Evolutionary conservation across 2,113 vertebrate species (phyloP), one percentile per base, ranked within the genome.

Genomic region (Fulmarus glacialis): DNA sequence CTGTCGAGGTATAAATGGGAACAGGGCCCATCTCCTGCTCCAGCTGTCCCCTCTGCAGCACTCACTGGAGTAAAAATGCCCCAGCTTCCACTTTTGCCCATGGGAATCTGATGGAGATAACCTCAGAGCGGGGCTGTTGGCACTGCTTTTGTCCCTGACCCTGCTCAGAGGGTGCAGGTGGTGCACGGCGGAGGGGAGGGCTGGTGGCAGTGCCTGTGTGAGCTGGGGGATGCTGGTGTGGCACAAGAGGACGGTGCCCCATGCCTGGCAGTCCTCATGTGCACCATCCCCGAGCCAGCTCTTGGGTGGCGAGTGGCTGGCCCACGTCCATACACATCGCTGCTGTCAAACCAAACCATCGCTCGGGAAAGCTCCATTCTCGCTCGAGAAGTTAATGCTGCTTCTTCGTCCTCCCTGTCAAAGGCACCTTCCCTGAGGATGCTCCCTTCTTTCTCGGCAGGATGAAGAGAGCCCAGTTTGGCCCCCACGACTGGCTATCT

Each of bases 401-500:
- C 70, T n/a, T 94, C 42, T 83, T 87, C 19, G 52, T 80, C 47
- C 60, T 83, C 52, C 60, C 60, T 47, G 72, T 66, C 47, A 7
- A 80, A 59, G 48, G 40, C 71, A 22, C 34, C n/a, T 60, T 42
- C 74, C 53, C 64, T 97, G 92, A 96, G 93, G 96, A 95, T 86
- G 85, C 90, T 92, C 29, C 89, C 56, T 86, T 93, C 66, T 95
- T 56, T 97, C 94, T 92, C 3, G 53, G 59, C 96, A 99, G 99
- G 99, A 99, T 99, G 98, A 99, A 99, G 98, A 99, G 99, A 98
- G 99, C 98, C 90, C 99, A 99, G 98, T 99, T 99, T 64, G 99
- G 99, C 97, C 99, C 99, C 87, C 99, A 99, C 2, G 99, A 99
- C 98, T 99, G 99, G 99, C 98, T 99, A 62, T 99, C 99, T 38